Base-by-base conservation (phyloP, 1,140 invertebrate genomes). In the Hylaeus anthracinus region DNA sequence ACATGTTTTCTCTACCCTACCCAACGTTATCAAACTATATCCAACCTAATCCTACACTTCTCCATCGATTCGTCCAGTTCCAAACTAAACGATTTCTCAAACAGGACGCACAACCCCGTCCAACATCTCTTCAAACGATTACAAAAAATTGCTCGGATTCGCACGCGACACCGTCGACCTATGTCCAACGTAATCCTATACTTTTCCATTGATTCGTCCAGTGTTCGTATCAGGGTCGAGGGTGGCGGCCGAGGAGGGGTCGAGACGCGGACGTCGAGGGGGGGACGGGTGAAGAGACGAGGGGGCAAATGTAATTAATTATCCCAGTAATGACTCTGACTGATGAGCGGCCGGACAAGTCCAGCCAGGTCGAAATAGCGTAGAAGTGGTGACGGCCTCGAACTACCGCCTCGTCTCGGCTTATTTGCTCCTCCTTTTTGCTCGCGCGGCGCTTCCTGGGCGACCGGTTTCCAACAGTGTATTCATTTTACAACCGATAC, bases 271-370 rank as follows among this genome's bases (percentile, higher is more conserved):
- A 81, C 82, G 83, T 69, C 53, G 79, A 74, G 76, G 86, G 48
- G n/a, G 80, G 82, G 75, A 85, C 82, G 77, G 83, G 91, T 26
- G 26, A 88, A 88, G 90, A 90, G 91, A 87, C 89, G 90, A 90
- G 91, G 90, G 88, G 90, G 90, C 89, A 92, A 94, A 93, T 93
- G 93, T 94, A 94, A 94, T 94, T 93, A 94, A 94, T 94, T 94
- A 94, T 94, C 92, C 92, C 92, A 88, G 93, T 94, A 94, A 94
- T 94, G 93, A 94, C 92, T 94, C 93, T 94, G 93, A 94, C 93
- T 94, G 93, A 93, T 93, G 93, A 94, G 92, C 92, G 92, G 90
- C 91, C 90, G 92, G 92, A 93, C 93, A 94, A 94, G 92, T 93
- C 92, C 92, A 91, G 92, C 90, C 89, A 90, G 90, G 91, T 92